Base-by-base conservation (phyloP, 2,797 vertebrate genomes). In the Danio jaintianensis region DNA sequence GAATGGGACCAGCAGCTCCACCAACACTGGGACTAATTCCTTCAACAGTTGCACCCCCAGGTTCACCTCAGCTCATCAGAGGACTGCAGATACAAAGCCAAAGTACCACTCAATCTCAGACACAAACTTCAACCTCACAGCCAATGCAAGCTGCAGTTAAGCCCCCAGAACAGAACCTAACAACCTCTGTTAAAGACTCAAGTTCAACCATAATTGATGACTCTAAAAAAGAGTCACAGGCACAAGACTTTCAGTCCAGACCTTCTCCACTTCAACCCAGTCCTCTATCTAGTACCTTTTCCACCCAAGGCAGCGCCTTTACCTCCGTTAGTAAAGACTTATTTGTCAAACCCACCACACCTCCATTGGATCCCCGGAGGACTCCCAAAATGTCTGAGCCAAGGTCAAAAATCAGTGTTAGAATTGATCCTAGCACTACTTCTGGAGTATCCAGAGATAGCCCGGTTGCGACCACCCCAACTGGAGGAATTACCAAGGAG, bases 281-380 rank as follows among this genome's bases (percentile, higher is more conserved):
- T 52, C 85, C 89, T 45, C 85, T 89, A 20, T 68, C 79, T 36
- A 84, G 83, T 12, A 85, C 89, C 43, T 94, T 94, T 86, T 90
- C 92, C 82, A 94, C 93, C 6, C 90, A 91, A 0, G 92, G 93
- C 88, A 94, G 93, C 63, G 94, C 94, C 0, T 94, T 94, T 88
- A 92, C 90, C 83, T 92, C 92, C 0, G 91, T 94, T 72, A 79
- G 87, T 86, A 93, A 90, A 70, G 93, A 93, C 58, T 73, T 85
- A 0, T 91, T 92, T 79, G 86, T 90, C 38, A 92, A 89, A 78
- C 82, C 80, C 47, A 16, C 53, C 3, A 15, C 47, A 2, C 85
- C 92, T 8, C 85, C 89, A 3, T 67, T 47, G 12, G 90, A 90
- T 58, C 5, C 47, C 13, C 58, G 48, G 2, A 88, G 82, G 77